Base-by-base conservation (phyloP, 2,113 vertebrate species). In the Brachyhypopomus occidentalis region DNA sequence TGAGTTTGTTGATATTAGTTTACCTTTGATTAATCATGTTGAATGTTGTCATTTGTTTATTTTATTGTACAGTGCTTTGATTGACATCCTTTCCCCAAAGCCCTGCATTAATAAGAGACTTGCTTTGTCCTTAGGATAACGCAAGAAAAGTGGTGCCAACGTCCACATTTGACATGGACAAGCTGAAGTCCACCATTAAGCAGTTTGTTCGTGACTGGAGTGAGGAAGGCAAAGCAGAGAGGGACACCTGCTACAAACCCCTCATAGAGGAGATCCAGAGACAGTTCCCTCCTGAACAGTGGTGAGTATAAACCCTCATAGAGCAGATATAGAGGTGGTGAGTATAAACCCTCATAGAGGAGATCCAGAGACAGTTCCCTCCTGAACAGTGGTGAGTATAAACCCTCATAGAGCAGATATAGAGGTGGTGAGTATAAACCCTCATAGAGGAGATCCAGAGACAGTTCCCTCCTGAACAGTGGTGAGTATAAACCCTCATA, bases 81-180 rank as follows among this genome's bases (percentile, higher is more conserved):
- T 30, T 30, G 3, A 30, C 30, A 3, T 30, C 30, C 30, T 30
- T 3, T 30, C 30, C 30, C 30, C 5, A 41, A 41, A 41, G 41
- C 41, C 5, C 41, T 9, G 12, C 12, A 12, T 12, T 52, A 52
- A 14, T 52, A 14, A 14, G 12, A 52, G 9, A 45, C 38, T 64
- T 12, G 0, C 79, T 12, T 48, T 45, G 45, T 78, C 58, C 41
- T 55, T 80, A 93, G 91, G 83, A 90, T 48, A 86, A 93, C 72
- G 74, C 86, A 2, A 94, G 92, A 77, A 97, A 96, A 89, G 89
- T 92, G 75, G 94, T 92, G 8, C 94, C 96, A 20, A 94, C 96
- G 41, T 95, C 97, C n/a, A 99, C 96, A 0, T 99, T 99, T 92
- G 97, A 99, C 91, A 98, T 99, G 97, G 98, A 99, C 93, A 99